Evolutionary conservation across 2,113 vertebrate species (phyloP), one percentile per base, ranked within the genome.

Genomic region (Solea solea): DNA sequence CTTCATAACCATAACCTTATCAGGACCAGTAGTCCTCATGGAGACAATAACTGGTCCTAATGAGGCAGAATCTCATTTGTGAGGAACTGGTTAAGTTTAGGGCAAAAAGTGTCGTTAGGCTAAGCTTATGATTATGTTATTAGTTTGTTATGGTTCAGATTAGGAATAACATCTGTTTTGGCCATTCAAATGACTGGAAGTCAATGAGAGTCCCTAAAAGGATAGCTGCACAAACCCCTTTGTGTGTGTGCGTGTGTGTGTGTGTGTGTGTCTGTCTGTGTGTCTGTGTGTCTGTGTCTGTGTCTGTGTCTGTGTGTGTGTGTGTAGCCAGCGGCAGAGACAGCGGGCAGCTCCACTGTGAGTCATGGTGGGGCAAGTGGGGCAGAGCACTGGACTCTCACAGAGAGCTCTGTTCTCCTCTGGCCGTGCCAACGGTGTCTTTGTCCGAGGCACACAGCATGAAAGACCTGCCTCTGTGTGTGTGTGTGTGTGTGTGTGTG

Each of bases 351-450:
- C 74, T 86, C 75, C 82, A 52, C 70, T 84, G 84, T 90, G 91
- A 91, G 81, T 94, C 89, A 90, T 82, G 76, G 51, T 49, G 79
- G 74, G 81, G 79, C 72, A 11, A 82, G 69, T 54, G 69, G 90
- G 71, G 82, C 77, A 74, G 72, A 84, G 82, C 77, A 74, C 87
- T 66, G 76, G 64, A 44, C 73, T 78, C 76, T 92, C 67, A 91
- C 85, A 90, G 89, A 80, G 78, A 83, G 67, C 81, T 90, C 87
- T 93, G 88, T 93, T 91, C 83, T 88, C 64, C 49, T 70, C 56
- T 53, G 21, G 71, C 62, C 48, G 63, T 65, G 69, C 86, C 74
- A 93, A 91, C 82, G 21, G 84, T 66, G 52, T 66, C 89, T 93
- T 94, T 94, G 92, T 94, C 72, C 78, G 48, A 14, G 27, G 41